Evolutionary conservation across 1,140 invertebrate genomes (phyloP).

Genomic region (Oryctes rhinoceros): DNA sequence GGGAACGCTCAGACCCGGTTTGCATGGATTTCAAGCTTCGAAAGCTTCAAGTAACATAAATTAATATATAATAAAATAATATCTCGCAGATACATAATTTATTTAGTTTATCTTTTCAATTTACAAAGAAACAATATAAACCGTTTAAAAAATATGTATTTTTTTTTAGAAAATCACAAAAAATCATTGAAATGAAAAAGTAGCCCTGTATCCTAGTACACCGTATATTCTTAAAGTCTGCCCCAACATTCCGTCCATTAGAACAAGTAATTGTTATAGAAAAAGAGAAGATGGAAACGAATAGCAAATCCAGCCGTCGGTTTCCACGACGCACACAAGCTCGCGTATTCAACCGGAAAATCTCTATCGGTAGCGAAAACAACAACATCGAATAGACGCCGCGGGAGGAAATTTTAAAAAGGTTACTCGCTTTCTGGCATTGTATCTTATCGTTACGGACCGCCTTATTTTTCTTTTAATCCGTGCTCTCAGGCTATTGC

Average conservation of each 20-base stretch:
- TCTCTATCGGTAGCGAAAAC: neutral
- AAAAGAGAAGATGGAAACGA: neutral
- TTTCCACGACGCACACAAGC: neutral
- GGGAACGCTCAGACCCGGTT: no score
- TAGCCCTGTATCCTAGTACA: no score
- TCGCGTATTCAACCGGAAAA: neutral
- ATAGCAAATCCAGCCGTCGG: neutral
- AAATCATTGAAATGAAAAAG: no score
- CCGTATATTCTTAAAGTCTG: no score
- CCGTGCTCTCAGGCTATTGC: neutral
- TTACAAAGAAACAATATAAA: no score
- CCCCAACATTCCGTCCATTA: neutral
- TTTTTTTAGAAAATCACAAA: no score
- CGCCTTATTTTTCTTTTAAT: neutral
- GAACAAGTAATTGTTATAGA: neutral
- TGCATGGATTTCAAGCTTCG: no score
- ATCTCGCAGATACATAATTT: no score
- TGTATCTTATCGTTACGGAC: neutral
- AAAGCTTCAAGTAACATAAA: no score
- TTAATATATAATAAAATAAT: no score
- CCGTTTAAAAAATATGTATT: no score
- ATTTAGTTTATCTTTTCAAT: no score
- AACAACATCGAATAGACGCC: neutral
- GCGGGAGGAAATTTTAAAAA: slow-evolving; percentile 6
- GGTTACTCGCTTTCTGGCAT: neutral